Evolutionary conservation across 2,797 vertebrate genomes (phyloP).

Genomic region (Lepus townsendii): DNA sequence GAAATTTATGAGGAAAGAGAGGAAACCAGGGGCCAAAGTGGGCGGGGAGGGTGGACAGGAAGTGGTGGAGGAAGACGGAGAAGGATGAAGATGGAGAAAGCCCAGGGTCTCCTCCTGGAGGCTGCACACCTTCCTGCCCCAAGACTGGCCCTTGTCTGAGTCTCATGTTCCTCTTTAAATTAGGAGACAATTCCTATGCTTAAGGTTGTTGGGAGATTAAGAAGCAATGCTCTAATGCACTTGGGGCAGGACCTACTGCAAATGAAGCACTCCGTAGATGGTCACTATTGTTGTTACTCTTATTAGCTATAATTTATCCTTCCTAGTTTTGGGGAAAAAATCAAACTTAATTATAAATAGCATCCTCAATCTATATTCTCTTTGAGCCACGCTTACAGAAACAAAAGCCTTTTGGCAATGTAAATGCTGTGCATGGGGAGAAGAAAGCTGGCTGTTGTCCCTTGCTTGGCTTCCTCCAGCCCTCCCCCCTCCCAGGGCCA

Average conservation of each 20-base stretch:
- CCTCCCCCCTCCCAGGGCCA: background rate
- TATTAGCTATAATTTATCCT: constrained; percentile 12
- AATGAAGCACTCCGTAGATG: background rate
- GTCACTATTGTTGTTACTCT: background rate
- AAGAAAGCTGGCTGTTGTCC: constrained; percentile 22
- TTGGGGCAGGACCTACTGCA: background rate
- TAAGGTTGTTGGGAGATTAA: background rate
- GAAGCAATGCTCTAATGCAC: background rate
- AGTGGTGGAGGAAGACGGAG: accelerated
- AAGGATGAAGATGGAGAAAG: background rate
- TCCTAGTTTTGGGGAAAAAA: background rate
- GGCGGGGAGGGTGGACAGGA: background rate
- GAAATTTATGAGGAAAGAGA: too few species aligned
- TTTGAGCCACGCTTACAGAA: constrained; percentile 37
- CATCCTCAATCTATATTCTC: background rate
- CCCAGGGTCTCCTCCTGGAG: too few species aligned
- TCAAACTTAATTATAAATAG: background rate
- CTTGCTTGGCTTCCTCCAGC: too few species aligned
- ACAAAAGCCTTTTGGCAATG: background rate
- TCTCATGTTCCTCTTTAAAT: background rate
- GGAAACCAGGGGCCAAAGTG: too few species aligned
- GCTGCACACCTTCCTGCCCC: background rate
- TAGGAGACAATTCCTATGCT: background rate
- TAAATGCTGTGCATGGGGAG: background rate
- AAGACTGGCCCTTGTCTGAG: background rate